Conservation (phyloP, 2,797 vertebrate genomes). For the Enoplosus armatus region DNA sequence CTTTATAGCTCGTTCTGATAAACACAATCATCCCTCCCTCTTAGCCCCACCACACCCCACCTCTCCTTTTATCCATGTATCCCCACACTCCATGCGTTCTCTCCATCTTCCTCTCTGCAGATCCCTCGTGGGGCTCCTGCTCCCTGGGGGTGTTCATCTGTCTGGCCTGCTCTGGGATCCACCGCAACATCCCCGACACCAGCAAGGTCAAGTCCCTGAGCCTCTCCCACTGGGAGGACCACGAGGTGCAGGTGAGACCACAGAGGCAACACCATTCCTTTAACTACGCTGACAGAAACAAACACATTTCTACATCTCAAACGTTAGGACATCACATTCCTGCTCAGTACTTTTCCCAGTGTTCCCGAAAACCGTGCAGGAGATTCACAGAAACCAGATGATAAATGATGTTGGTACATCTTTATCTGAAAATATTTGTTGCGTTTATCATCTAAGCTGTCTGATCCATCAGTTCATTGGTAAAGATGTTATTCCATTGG, state of each 20-base stretch:
- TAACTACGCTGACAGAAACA: too few relatives aligned
- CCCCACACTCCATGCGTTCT: neutral
- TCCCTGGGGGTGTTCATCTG: slow-evolving; percentile 96
- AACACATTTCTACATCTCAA: too few relatives aligned
- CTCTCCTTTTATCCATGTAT: neutral
- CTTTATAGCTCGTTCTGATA: neutral
- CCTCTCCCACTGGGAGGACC: slow-evolving; percentile 93
- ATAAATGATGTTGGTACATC: slow-evolving; percentile 8
- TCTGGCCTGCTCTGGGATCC: slow-evolving; percentile 93
- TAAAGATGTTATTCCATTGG: neutral
- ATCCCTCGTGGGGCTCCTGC: slow-evolving; percentile 93
- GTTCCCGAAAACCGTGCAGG: neutral
- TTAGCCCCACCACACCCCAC: neutral
- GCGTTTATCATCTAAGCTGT: slow-evolving; percentile 1
- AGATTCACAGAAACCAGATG: neutral
- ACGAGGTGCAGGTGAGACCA: slow-evolving; percentile 90
- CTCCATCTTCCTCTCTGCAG: slow-evolving; percentile 72
- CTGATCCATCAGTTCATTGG: neutral
- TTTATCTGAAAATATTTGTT: slow-evolving; percentile 18
- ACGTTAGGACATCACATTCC: neutral
- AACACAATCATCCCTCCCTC: neutral
- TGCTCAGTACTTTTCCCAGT: neutral
- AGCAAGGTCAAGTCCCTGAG: slow-evolving; percentile 94
- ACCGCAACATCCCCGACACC: slow-evolving; percentile 91
- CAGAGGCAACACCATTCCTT: too few relatives aligned